These are phyloP conservation scores for Alloplasta piceator DNA, from an alignment of 2,888 invertebrate genomes.

Conservation along the genomic window DNA sequence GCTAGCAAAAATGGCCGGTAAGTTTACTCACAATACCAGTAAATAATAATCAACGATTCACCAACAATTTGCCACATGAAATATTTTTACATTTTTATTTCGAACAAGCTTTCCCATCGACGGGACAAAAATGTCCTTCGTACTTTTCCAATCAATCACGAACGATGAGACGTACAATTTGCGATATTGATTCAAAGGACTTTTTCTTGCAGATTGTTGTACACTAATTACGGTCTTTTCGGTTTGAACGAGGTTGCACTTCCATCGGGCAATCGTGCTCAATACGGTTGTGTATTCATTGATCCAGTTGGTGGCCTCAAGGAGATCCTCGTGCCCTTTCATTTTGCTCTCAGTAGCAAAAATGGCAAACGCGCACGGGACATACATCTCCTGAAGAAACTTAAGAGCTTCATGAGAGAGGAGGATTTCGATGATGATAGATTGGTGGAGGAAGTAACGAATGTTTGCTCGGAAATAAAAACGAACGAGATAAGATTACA, in stretches of 20 bases:
- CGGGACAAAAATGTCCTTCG: neutral
- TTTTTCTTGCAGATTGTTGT: conserved; percentile 86
- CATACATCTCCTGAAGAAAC: conserved; percentile 92
- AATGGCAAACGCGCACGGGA: conserved; percentile 95
- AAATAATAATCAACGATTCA: neutral
- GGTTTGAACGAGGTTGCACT: conserved; percentile 86
- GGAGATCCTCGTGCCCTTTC: conserved; percentile 94
- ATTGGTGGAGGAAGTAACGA: conserved; percentile 84
- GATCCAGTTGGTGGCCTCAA: conserved; percentile 93
- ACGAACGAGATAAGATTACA: conserved; percentile 90
- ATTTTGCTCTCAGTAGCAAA: conserved; percentile 94
- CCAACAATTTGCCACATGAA: neutral
- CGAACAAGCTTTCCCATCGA: too few relatives aligned
- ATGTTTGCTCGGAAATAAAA: conserved; percentile 87
- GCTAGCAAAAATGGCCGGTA: conserved; percentile 92
- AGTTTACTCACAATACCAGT: conserved; percentile 38
- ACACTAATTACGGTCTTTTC: conserved; percentile 92
- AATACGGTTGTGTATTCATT: conserved; percentile 91
- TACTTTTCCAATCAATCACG: too few relatives aligned
- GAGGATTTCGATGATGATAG: conserved; percentile 84
- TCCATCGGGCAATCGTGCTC: conserved; percentile 84
- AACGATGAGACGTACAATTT: too few relatives aligned
- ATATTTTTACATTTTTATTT: too few relatives aligned
- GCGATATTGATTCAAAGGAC: too few relatives aligned
- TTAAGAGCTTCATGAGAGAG: conserved; percentile 88